Percentiles rank a stretch among this genome's conserved stretches.
Conservation (phyloP, 2,797 vertebrate species). For the Periophthalmus magnuspinnatus region DNA sequence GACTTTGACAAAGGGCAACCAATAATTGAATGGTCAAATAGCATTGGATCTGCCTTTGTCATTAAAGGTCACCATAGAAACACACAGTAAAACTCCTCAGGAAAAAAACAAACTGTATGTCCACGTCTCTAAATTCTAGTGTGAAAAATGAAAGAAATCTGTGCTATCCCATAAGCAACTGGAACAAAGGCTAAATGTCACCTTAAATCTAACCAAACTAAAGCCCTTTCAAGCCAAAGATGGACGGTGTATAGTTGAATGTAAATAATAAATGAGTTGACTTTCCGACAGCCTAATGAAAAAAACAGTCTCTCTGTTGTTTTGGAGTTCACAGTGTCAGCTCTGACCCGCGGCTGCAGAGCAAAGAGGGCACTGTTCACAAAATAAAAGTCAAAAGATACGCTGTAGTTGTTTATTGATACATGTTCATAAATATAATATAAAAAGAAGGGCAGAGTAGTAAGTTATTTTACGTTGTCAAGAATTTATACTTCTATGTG, state of each 20-base stretch:
- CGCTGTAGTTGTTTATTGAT: not conserved
- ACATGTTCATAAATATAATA: not conserved
- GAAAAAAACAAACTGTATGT: constrained; percentile 47
- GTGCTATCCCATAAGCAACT: constrained; percentile 38
- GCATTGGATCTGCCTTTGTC: constrained; percentile 45
- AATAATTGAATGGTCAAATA: constrained; percentile 60
- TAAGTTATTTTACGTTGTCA: no score
- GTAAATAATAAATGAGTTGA: constrained; percentile 70
- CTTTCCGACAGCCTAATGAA: constrained; percentile 36
- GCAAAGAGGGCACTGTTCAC: not conserved
- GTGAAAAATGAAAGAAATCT: constrained; percentile 59
- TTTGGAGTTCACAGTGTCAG: constrained; percentile 44
- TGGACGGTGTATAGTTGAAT: constrained; percentile 47
- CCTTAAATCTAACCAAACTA: constrained; percentile 47
- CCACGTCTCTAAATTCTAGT: constrained; percentile 39
- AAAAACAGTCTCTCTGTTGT: constrained; percentile 17
- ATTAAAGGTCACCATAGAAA: constrained; percentile 55
- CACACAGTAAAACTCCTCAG: constrained; percentile 25
- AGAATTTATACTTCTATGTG: no score
- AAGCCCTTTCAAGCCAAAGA: constrained; percentile 57
- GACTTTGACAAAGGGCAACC: constrained; percentile 57
- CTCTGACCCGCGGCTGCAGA: constrained; percentile 13
- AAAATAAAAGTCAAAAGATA: not conserved
- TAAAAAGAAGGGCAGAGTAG: not conserved
- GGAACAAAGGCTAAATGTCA: constrained; percentile 75